Base-by-base conservation (phyloP, 1,140 invertebrate species). In the Drosophila erecta region DNA sequence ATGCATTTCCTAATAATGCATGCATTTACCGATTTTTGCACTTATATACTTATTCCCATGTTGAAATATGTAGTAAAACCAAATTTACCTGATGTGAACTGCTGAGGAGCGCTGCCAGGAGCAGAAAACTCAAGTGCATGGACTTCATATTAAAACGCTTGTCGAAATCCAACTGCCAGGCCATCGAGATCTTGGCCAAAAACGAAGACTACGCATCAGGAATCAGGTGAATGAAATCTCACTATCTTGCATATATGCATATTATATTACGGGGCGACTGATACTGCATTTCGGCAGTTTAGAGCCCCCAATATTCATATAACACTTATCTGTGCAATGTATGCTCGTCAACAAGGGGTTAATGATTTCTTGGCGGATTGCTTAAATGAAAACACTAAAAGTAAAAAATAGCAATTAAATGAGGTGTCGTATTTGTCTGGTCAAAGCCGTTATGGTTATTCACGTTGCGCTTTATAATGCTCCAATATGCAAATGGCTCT, bases 61-160 rank as follows among this genome's bases (percentile, higher is more conserved):
- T 14, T 12, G 2, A 47, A n/a, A 47, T 27, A 44, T n/a, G 2
- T 47, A 27, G 6, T n/a, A 24, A 22, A 24, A 12, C 8, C 8
- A 11, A 20, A 43, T 35, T 33, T 33, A 67, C 64, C 59, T 67
- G 64, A 8, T 65, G n/a, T 5, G 64, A 67, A 10, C 44, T 15
- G 4, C 24, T 4, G 14, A 24, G 1, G 8, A 51, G 27, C n/a
- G 11, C 17, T 0, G 35, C 10, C n/a, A 67, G 14, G 2, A 65
- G 27, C 14, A 66, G n/a, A 17, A 66, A 4, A 33, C 33, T 0
- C 33, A 37, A 24, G 14, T 20, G 33, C 10, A 14, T 3, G 14
- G 24, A 37, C 64, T 33, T 41, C 64, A 67, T 67, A 8, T 27
- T 15, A n/a, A 2, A 2, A 3, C 59, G 20, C 35, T 41, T 27